Evolutionary conservation across 2,797 vertebrate species (phyloP).

Genomic region (Enteromius afrohamiltoni): DNA sequence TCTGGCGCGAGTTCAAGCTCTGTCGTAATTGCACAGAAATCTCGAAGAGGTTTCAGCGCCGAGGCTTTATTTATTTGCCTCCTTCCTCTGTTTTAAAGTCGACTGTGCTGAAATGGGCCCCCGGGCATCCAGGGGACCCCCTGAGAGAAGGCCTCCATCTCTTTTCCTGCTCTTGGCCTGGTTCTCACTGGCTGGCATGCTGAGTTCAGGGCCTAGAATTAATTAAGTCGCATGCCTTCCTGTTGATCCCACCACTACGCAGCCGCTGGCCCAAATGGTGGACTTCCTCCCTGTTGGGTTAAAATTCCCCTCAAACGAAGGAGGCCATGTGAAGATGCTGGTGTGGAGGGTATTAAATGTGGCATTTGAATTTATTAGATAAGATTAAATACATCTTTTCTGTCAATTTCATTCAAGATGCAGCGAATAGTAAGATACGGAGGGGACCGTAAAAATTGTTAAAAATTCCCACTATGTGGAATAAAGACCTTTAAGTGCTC

Average conservation of each 20-base stretch:
- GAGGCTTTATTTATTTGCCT: constrained; percentile 73
- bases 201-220: constrained; percentile 47
- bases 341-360: constrained; percentile 14
- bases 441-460: background rate
- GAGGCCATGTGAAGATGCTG: background rate
- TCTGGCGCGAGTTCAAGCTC: constrained; percentile 69
- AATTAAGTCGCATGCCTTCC: constrained; percentile 50
- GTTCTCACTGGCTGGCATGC: constrained; percentile 46
- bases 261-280: constrained; percentile 42
- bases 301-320: constrained; percentile 31
- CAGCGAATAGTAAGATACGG: background rate
- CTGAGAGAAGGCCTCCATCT: constrained; percentile 53
- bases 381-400: background rate
- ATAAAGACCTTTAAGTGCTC: background rate
- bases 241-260: constrained; percentile 45
- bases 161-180: constrained; percentile 37
- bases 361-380: constrained; percentile 26
- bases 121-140: constrained; percentile 58
- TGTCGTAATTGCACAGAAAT: constrained; percentile 74
- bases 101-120: constrained; percentile 55
- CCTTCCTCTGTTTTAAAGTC: constrained; percentile 67
- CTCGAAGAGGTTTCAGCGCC: constrained; percentile 59
- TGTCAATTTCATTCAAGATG: constrained; percentile 1
- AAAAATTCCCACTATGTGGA: background rate
- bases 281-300: constrained; percentile 49